Base-by-base conservation (phyloP, 2,888 invertebrate species). In the Lagria hirta region DNA sequence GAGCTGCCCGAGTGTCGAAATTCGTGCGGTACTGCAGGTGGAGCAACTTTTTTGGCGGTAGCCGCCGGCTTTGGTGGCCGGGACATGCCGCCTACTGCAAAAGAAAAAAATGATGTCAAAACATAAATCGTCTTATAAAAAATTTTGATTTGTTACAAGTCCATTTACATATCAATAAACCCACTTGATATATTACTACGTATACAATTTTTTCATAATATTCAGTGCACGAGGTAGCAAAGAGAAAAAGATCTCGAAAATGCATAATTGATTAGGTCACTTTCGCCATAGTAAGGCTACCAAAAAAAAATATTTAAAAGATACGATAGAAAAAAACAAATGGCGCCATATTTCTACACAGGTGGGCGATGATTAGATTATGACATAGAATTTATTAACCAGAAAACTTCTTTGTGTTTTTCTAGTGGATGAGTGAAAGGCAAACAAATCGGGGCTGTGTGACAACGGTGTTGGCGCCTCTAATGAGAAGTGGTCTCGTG, bases 31-130 rank as follows among this genome's bases (percentile, higher is more conserved):
- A 90, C 86, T 36, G 89, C 88, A 26, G 90, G 90, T 62, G 92
- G 92, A 60, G 91, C 86, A 68, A 92, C 91, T 75, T 90, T 89
- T 75, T 92, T 92, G 66, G 86, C 88, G 75, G 89, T 89, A 71
- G 86, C 83, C 72, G 85, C 83, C 74, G 83, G 80, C 77, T 84
- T 84, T 66, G 82, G 82, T 65, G 88, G 84, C 77, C 90, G 87
- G 71, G 85, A 87, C 86, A 90, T 88, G 71, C 90, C 90, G 80
- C 88, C 89, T 80, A 87, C 88, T 88, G 80, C 37, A 79, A 80
- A 63, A 68, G 62, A 61, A 63, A 62, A 60, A 64, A 66, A 58
- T 60, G 55, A 22, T 13, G 8, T 17, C 22, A 15, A 12, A 33
- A 8, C 32, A 24, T 43, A 21, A n/a, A n/a, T n/a, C n/a, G n/a